Evolutionary conservation across 2,888 invertebrate genomes (phyloP), one percentile per base, ranked within the genome.

Genomic region (Tromatobia lineatoria): DNA sequence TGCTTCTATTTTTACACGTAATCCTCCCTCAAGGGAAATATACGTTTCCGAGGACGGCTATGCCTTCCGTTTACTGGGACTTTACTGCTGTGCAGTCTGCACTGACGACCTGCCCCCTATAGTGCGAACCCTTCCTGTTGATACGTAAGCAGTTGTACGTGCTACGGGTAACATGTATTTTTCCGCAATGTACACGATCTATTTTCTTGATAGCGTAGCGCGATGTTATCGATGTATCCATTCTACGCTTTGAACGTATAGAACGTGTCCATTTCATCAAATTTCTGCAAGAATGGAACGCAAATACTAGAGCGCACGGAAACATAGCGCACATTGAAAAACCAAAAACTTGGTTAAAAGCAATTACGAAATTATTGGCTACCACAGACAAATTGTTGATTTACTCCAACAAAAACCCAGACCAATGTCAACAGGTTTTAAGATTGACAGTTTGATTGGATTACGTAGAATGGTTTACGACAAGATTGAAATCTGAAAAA

Each of bases 51-150:
- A 11, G 29, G 25, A 75, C 67, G 64, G 38, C 70, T 50, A 64
- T 80, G 82, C 76, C 83, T 83, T 85, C 83, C 69, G 74, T 85
- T 89, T 87, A 87, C 88, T 73, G 84, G 80, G 81, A 88, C 88
- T 88, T 88, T 87, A 85, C 86, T 85, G 75, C 69, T 59, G 80
- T 86, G 79, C 66, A 34, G 38, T 69, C 23, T 52, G 50, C 42
- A 23, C 66, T 29, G 54, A n/a, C 34, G 59, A 20, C 34, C 69
- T 50, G 29, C 18, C 15, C 20, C 11, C 34, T 38, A 10, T 38
- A 15, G 59, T 23, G 13, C 57, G 71, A 66, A 75, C 71, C 57
- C 20, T 23, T 34, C 42, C 66, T 10, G 18, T 76, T 82, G 61
- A 66, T 71, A 54, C 81, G 45, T 70, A 47, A 61, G 59, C 59